Base-by-base conservation (phyloP, 2,797 vertebrate genomes). In the Buphagus erythrorhynchus region DNA sequence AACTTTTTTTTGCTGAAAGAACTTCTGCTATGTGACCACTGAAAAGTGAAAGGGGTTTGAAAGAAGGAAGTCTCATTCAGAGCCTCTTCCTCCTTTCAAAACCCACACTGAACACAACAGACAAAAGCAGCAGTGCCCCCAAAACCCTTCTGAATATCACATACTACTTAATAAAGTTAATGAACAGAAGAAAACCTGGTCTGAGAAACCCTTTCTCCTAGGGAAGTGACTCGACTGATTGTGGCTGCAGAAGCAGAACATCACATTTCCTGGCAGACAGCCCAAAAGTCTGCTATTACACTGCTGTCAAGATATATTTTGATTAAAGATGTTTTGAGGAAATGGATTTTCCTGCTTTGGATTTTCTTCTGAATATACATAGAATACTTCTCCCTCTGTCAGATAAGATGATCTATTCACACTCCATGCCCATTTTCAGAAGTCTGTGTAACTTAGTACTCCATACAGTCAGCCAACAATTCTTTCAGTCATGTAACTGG, bases 281-380 rank as follows among this genome's bases (percentile, higher is more conserved):
- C 75, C 85, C 75, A 38, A 80, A 75, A 74, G 61, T 58, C 79
- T 88, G 61, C 55, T 69, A 42, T 78, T 79, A 66, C 49, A 31
- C 36, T 69, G 74, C 79, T 77, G 92, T 79, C 80, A 83, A 83
- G 68, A 61, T 31, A 26, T 16, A 77, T 85, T 93, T 86, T 74
- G 88, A 88, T 92, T 86, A 84, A 81, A 94, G 57, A 40, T 88
- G 68, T 80, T 95, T 86, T 95, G 54, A 92, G 76, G 90, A 95
- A 96, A 88, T 62, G 38, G 46, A 72, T 83, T 90, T 86, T 86
- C 49, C 90, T 63, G 61, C 84, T 84, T 94, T 61, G 52, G 48
- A 33, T 87, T 82, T 73, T 89, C 59, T 77, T 51, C 80, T 76
- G 31, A 65, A 61, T 57, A 86, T n/a, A 52, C 72, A 88, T 4